Conservation (phyloP, 2,113 vertebrate species). For the Cromileptes altivelis region DNA sequence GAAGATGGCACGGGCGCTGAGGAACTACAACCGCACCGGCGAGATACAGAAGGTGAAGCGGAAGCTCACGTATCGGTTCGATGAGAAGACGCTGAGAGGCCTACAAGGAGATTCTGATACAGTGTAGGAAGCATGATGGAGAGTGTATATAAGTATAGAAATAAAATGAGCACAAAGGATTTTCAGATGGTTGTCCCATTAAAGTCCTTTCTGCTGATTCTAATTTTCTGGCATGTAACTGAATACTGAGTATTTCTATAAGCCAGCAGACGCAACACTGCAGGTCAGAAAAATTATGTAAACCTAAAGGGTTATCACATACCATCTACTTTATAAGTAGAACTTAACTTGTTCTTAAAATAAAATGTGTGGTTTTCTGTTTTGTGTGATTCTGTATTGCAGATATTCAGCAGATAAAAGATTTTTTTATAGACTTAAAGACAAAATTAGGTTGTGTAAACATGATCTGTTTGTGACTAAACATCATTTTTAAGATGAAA, state of each 20-base stretch:
- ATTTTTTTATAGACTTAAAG: background rate
- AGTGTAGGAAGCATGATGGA: constrained; percentile 27
- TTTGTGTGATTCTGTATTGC: constrained; percentile 42
- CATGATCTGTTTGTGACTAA: constrained; percentile 43
- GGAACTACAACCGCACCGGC: constrained; percentile 87
- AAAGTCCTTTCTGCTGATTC: constrained; percentile 28
- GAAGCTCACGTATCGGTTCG: constrained; percentile 87
- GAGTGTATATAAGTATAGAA: background rate
- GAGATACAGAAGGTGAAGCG: constrained; percentile 88
- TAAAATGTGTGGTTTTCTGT: constrained; percentile 38
- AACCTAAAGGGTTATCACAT: constrained; percentile 83
- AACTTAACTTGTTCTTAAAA: constrained; percentile 36
- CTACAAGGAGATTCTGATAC: constrained; percentile 69
- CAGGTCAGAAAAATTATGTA: constrained; percentile 59
- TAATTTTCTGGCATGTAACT: constrained; percentile 37
- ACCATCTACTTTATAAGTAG: constrained; percentile 87
- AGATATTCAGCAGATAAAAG: constrained; percentile 28
- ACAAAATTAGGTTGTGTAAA: constrained; percentile 15
- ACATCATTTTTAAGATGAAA: constrained; percentile 38
- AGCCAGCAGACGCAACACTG: constrained; percentile 9
- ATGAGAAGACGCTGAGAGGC: constrained; percentile 81
- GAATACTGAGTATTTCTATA: constrained; percentile 86
- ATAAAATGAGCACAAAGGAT: constrained; percentile 18
- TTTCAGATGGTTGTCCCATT: background rate
- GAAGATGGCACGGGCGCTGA: constrained; percentile 87